Conservation (phyloP, 2,888 invertebrate genomes). For the Drosophila multiciliata region DNA sequence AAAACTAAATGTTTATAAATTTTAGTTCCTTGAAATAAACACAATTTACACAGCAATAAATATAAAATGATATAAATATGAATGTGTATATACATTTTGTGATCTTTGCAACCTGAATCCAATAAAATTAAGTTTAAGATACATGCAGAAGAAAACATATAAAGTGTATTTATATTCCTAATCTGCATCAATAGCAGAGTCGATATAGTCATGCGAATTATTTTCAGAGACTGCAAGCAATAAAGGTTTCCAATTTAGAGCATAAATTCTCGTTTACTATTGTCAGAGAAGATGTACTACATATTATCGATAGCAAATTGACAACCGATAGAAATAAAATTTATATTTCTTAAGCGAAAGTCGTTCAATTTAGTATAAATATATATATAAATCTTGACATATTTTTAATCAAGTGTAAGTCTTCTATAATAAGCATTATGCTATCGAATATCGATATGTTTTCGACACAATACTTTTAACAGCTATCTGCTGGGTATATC, state of each 20-base stretch:
- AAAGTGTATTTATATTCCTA: background rate
- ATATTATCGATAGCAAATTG: background rate
- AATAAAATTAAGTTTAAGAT: background rate
- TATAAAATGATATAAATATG: background rate
- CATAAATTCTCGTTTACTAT: background rate
- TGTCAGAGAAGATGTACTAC: background rate
- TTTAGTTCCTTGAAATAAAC: constrained; percentile 16
- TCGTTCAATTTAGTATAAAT: background rate
- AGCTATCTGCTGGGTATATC: background rate
- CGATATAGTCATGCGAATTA: background rate
- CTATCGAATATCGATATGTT: background rate
- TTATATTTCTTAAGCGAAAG: background rate
- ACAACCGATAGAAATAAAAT: background rate
- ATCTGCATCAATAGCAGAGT: background rate
- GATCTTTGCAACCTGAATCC: background rate
- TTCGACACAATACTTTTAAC: background rate
- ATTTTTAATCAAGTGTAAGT: background rate
- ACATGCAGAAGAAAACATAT: no score
- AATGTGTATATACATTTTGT: background rate
- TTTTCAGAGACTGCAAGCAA: background rate
- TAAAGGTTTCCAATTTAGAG: background rate
- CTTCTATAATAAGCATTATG: background rate
- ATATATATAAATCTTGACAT: background rate
- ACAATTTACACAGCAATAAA: constrained; percentile 3
- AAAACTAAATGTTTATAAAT: constrained; percentile 19